Evolutionary conservation across 2,888 invertebrate species (phyloP), one percentile per base, ranked within the genome.

Genomic region (Acronicta aceris): DNA sequence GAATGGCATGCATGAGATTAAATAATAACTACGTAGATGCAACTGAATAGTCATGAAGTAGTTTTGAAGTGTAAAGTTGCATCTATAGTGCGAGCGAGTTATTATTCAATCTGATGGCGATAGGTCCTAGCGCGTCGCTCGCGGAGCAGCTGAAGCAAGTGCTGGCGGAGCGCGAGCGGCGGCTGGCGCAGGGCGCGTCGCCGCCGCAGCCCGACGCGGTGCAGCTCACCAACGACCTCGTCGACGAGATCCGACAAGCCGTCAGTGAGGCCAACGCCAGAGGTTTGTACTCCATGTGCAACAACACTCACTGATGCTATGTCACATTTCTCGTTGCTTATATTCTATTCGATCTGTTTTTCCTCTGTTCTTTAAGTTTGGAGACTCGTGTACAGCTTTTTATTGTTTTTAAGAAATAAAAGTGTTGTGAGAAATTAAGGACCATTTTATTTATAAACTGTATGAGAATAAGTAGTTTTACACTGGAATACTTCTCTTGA

Each of bases 121-220:
- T 85, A 90, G 96, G 96, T 82, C 97, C 97, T 62, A 97, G 97
- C 52, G 95, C 97, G 72, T 97, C 97, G 59, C 95, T 98, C 76
- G 97, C 98, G 17, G 98, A 98, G 91, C 98, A 98, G 89, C 95
- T 98, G 81, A 98, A 98, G 95, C 97, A 97, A 89, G 97, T 98
- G 80, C 92, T 98, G 82, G 97, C 98, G 65, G 98, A 98, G 92
- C 95, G 98, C 78, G 98, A 98, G 92, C 96, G 97, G 87, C 96
- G 97, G 65, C 95, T 96, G 64, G 95, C 95, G 47, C 94, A 95
- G 50, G 92, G 80, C 59, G 61, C 78, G 60, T 60, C 76, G 51
- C 74, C 78, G 33, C 76, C 81, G 43, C 89, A 94, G 82, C 96
- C 95, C 76, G 96, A 95, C 90, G 95, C 96, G 76, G 96, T 96